A percentile compares a stretch with the other conserved stretches of the same genome.
Evolutionary conservation across 2,888 invertebrate genomes (phyloP).

Genomic region (Malachius bipustulatus): DNA sequence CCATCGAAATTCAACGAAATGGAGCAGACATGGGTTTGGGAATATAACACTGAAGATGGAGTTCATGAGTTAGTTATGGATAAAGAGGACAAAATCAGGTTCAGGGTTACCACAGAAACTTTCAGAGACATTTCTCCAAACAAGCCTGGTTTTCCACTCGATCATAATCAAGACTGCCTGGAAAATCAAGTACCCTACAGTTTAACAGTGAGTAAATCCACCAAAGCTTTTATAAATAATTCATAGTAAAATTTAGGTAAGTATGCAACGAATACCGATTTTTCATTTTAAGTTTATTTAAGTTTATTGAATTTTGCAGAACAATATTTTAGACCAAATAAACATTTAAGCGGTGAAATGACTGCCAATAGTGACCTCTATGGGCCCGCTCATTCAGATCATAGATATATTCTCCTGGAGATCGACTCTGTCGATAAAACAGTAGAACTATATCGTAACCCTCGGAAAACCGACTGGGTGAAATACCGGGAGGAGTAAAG

Average conservation of each 20-base stretch:
- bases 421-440: too few species aligned
- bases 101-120: conserved; percentile 77
- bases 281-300: background rate
- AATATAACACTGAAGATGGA: conserved; percentile 76
- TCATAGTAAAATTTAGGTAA: too few species aligned
- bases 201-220: conserved; percentile 43
- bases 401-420: too few species aligned
- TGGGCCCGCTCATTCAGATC: too few species aligned
- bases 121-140: conserved; percentile 84
- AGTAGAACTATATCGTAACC: too few species aligned
- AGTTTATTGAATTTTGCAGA: background rate
- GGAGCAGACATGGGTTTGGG: conserved; percentile 95
- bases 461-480: too few species aligned
- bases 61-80: conserved; percentile 90
- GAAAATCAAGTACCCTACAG: conserved; percentile 51
- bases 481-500: too few species aligned
- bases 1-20: conserved; percentile 86
- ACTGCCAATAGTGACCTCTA: too few species aligned
- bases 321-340: conserved; percentile 1
- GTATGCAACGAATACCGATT: too few species aligned
- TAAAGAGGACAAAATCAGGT: conserved; percentile 73
- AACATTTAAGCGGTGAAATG: too few species aligned
- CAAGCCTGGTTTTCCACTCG: conserved; percentile 41
- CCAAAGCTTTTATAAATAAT: too few species aligned
- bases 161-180: conserved; percentile 35